Conservation (phyloP, 2,797 vertebrate species). For the Gambelia wislizenii region DNA sequence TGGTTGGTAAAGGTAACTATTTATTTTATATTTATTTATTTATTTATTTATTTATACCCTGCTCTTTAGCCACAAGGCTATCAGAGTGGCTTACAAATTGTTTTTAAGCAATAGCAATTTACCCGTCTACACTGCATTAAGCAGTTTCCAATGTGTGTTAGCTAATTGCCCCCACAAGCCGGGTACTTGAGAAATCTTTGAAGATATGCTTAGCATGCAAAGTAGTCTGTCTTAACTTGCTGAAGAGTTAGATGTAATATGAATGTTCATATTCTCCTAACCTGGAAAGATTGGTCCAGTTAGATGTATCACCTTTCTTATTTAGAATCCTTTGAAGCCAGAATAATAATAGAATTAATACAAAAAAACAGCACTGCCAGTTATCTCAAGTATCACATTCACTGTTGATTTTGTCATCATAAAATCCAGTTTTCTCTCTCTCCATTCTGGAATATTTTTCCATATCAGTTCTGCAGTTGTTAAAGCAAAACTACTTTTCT, state of each 20-base stretch:
- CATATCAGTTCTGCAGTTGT: conserved; percentile 36
- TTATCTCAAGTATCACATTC: not conserved
- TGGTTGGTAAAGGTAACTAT: not conserved
- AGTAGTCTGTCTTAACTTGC: not conserved
- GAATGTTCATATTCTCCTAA: not conserved
- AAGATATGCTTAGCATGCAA: not conserved
- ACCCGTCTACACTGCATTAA: no score
- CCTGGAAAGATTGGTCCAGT: not conserved
- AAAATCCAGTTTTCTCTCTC: conserved; percentile 30
- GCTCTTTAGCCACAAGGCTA: no score
- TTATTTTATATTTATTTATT: no score
- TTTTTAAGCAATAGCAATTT: no score
- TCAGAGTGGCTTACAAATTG: no score
- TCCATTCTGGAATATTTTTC: conserved; percentile 32
- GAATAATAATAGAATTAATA: not conserved
- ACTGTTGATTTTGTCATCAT: not conserved
- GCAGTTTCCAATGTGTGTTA: no score
- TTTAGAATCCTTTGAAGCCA: not conserved
- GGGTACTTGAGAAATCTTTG: not conserved
- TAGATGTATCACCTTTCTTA: not conserved
- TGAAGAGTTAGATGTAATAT: not conserved
- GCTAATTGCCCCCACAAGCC: no score
- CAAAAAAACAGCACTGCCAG: not conserved
- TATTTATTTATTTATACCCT: no score
- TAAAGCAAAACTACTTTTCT: conserved; percentile 32